These are phyloP conservation scores for Drosophila chauvacae DNA, from an alignment of 1,140 invertebrate genomes.

Conservation along the genomic window DNA sequence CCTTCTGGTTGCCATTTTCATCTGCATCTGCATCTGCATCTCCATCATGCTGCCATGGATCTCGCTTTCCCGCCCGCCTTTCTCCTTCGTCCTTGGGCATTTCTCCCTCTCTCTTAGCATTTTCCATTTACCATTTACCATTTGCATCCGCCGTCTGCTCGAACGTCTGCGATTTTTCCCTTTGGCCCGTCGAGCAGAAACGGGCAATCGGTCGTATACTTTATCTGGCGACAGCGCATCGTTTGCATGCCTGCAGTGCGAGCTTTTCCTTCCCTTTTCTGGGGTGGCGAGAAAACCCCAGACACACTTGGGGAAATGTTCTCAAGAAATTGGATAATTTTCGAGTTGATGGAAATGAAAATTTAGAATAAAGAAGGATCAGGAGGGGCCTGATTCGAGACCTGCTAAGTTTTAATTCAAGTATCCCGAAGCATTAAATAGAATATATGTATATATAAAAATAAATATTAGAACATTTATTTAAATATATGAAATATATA, in stretches of 20 bases:
- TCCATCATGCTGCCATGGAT: conserved; percentile 30
- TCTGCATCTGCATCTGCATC: neutral
- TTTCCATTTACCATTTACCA: conserved; percentile 35
- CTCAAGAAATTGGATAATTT: neutral
- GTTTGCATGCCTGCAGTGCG: conserved; percentile 66
- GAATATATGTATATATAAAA: neutral
- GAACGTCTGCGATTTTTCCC: conserved; percentile 49
- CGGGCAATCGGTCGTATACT: conserved; percentile 69
- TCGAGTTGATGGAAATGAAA: too few species aligned
- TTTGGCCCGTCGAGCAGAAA: conserved; percentile 50
- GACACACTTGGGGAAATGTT: neutral
- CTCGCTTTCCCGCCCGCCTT: neutral
- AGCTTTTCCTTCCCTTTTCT: conserved; percentile 14
- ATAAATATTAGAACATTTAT: neutral
- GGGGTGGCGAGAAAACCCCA: neutral
- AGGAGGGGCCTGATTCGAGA: neutral
- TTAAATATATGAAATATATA: neutral
- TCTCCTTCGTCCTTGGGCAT: neutral
- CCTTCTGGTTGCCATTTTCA: conserved; percentile 11
- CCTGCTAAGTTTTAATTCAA: neutral
- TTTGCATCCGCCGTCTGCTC: conserved; percentile 39
- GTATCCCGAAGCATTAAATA: neutral
- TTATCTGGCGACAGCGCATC: conserved; percentile 55
- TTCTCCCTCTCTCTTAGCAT: conserved; percentile 2
- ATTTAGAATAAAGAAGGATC: neutral